Base-by-base conservation (phyloP, 1,140 invertebrate species). In the Amphibalanus amphitrite region DNA sequence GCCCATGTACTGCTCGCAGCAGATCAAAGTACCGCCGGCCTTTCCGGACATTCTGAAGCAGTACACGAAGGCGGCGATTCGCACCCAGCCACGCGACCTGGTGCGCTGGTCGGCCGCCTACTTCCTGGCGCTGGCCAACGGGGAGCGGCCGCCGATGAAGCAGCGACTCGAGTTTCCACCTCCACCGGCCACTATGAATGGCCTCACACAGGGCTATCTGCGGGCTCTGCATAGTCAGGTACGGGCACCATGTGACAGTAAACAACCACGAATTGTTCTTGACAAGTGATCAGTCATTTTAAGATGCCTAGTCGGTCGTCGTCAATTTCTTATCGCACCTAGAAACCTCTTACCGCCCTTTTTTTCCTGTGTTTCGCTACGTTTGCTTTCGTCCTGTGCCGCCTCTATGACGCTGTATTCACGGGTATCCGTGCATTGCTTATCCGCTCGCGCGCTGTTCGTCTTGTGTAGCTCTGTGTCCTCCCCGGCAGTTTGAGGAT, bases 61-160 rank as follows among this genome's bases (percentile, higher is more conserved):
- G 75, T 95, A 89, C 78, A 90, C 90, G 25, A 95, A 94, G 84
- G 90, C 90, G 29, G 92, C 91, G 0, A 92, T 94, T 73, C 85
- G 90, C 75, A 93, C 91, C 29, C 92, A 94, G 78, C 92, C 92
- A 0, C 85, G 86, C 75, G 91, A 94, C 82, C 83, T 94, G 0
- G 80, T 94, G 3, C 83, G 83, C 74, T 95, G 92, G 91, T 91
- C 90, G 0, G 86, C 84, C 59, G 85, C 87, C n/a, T 91, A 91
- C 79, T 91, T 91, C 77, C 23, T 40, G 29, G 70, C 70, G 40
- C 47, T 74, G 38, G 76, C 80, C 23, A 79, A 79, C 64, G 80
- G 80, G 69, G 79, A 82, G 71, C 76, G 74, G 17, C 81, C 82
- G 28, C 82, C 82, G 38, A 80, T 82, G 29, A 83, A 82, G 75